A percentile compares a stretch with the other conserved stretches of the same genome.
phyloP scores from a whole-genome alignment of 1,140 invertebrate genomes.

The Drosophila pruinosa region DNA sequence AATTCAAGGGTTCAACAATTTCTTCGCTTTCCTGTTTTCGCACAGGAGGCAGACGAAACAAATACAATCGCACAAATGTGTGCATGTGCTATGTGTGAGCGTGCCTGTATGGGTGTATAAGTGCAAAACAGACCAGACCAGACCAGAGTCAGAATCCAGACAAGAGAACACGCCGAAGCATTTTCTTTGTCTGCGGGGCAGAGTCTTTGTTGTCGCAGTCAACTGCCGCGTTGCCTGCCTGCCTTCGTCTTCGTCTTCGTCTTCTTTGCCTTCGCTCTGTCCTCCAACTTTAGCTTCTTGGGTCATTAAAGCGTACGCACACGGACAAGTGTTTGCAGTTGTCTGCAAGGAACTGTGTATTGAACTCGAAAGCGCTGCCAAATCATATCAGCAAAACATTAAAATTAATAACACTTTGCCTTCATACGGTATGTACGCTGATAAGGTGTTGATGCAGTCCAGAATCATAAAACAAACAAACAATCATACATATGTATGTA shows the following conservation, averaged over 20 bases:
- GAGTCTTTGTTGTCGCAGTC: conserved; percentile 35
- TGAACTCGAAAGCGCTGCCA: conserved; percentile 15
- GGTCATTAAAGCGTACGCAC: conserved; percentile 30
- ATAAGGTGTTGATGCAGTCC: conserved; percentile 32
- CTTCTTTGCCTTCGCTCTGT: conserved; percentile 7
- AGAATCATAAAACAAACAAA: conserved; percentile 45
- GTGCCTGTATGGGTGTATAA: background rate
- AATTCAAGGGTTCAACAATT: conserved; percentile 48
- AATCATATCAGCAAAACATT: conserved; percentile 26
- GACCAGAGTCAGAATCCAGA: conserved; percentile 22
- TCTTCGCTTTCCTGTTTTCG: conserved; percentile 46
- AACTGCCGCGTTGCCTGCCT: background rate
- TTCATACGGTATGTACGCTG: conserved; percentile 1
- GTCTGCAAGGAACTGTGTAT: background rate
- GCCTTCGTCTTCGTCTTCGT: background rate
- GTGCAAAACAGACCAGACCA: conserved; percentile 17
- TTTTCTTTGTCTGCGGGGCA: conserved; percentile 36
- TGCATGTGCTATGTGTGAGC: no score
- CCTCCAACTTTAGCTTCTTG: conserved; percentile 43
- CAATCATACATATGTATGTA: conserved; percentile 19
- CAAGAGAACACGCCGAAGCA: conserved; percentile 23
- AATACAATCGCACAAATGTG: background rate
- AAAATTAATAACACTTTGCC: background rate
- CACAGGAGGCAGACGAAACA: conserved; percentile 25
- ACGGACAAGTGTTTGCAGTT: conserved; percentile 28